These are phyloP conservation scores for Cartodere bifasciata DNA, from an alignment of 2,888 invertebrate genomes.

Conservation along the genomic window DNA sequence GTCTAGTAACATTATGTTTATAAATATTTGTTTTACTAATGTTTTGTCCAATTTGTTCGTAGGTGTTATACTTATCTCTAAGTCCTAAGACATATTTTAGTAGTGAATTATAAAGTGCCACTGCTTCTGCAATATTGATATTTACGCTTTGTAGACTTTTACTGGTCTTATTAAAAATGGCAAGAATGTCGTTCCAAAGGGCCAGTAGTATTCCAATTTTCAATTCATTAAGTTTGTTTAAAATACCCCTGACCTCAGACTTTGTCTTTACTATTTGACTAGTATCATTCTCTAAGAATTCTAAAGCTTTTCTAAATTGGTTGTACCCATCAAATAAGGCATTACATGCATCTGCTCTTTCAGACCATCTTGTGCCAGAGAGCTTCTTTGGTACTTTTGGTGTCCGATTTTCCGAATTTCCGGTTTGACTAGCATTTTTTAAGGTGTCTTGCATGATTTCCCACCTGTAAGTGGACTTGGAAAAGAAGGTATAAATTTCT, in stretches of 20 bases:
- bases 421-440: constrained; percentile 4
- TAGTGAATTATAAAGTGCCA: constrained; percentile 3
- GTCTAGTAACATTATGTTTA: constrained; percentile 1
- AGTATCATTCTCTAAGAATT: constrained; percentile 3
- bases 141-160: constrained; percentile 4
- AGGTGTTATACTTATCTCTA: constrained; percentile 1
- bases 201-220: constrained; percentile 17
- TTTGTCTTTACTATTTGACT: no score
- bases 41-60: constrained; percentile 2
- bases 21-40: not conserved
- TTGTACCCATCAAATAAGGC: constrained; percentile 9
- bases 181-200: constrained; percentile 4
- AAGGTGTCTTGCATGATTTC: constrained; percentile 10
- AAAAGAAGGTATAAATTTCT: constrained; percentile 18
- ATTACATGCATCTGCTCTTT: constrained; percentile 13
- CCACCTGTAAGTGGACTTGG: constrained; percentile 18
- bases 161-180: constrained; percentile 4
- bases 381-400: constrained; percentile 8
- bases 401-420: no score
- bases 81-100: constrained; percentile 2
- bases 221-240: constrained; percentile 17
- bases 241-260: constrained; percentile 14
- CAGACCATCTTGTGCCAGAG: constrained; percentile 13
- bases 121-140: constrained; percentile 1
- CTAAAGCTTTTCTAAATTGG: constrained; percentile 6